These are phyloP conservation scores for Octonoba sinensis DNA, from an alignment of 2,888 invertebrate genomes.

Conservation along the genomic window DNA sequence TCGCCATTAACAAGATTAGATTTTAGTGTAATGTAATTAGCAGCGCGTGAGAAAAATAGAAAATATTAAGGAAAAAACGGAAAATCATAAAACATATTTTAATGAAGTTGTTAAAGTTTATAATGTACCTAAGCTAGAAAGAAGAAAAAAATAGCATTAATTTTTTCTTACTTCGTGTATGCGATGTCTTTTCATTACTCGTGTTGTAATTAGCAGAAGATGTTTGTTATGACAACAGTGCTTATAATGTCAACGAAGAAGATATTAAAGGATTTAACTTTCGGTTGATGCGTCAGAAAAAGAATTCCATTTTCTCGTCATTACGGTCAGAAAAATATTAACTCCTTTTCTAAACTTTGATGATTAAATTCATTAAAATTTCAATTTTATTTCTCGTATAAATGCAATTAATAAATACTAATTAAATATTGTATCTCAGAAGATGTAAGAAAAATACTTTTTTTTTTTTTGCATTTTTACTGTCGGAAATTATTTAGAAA, in stretches of 20 bases:
- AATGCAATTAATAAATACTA: too few species aligned
- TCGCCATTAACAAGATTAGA: conserved; percentile 42
- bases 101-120: conserved; percentile 32
- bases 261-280: conserved; percentile 5
- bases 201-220: conserved; percentile 22
- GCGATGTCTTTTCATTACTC: neutral
- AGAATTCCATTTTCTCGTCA: too few species aligned
- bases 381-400: too few species aligned
- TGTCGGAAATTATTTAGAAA: too few species aligned
- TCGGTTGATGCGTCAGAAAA: neutral
- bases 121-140: neutral
- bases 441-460: too few species aligned
- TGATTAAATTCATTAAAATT: too few species aligned
- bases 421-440: too few species aligned
- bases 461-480: too few species aligned
- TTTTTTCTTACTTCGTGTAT: neutral
- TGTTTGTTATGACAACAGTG: neutral
- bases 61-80: neutral
- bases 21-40: conserved; percentile 38
- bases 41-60: neutral
- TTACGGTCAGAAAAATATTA: too few species aligned
- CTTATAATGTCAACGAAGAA: neutral
- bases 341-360: too few species aligned
- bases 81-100: conserved; percentile 8
- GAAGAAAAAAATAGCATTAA: neutral